Evolutionary conservation across 2,888 invertebrate genomes (phyloP).

Genomic region (Lycaena phlaeas): DNA sequence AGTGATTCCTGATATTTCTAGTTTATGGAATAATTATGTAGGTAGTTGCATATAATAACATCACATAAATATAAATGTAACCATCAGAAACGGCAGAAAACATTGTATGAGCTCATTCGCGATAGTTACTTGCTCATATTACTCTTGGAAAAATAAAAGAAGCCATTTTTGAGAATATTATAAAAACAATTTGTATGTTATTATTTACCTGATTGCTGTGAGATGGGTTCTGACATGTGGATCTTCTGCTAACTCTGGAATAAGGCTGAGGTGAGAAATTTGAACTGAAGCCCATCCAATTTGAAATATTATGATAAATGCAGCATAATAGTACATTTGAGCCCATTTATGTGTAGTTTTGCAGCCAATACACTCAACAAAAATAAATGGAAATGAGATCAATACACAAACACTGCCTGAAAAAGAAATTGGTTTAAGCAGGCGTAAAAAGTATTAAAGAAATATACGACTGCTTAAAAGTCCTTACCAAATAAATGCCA

Average conservation of each 20-base stretch:
- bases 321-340: conserved; percentile 81
- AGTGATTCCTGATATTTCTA: too few species aligned
- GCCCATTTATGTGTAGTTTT: conserved; percentile 76
- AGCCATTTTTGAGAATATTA: too few species aligned
- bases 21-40: too few species aligned
- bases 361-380: conserved; percentile 82
- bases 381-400: conserved; percentile 89
- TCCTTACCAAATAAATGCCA: conserved; percentile 92
- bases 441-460: too few species aligned
- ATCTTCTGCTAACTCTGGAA: conserved; percentile 84
- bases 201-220: conserved; percentile 80
- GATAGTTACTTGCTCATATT: too few species aligned
- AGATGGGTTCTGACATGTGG: conserved; percentile 83
- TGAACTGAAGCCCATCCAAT: conserved; percentile 95
- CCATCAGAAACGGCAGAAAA: too few species aligned
- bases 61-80: too few species aligned
- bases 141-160: too few species aligned
- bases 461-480: too few species aligned
- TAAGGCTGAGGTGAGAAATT: conserved; percentile 91
- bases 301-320: conserved; percentile 88
- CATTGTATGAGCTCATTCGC: too few species aligned
- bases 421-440: conserved; percentile 31
- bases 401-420: conserved; percentile 83
- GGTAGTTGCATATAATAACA: too few species aligned
- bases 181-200: too few species aligned